Base-by-base conservation (phyloP, 2,888 invertebrate species). In the Athetis lepigone region DNA sequence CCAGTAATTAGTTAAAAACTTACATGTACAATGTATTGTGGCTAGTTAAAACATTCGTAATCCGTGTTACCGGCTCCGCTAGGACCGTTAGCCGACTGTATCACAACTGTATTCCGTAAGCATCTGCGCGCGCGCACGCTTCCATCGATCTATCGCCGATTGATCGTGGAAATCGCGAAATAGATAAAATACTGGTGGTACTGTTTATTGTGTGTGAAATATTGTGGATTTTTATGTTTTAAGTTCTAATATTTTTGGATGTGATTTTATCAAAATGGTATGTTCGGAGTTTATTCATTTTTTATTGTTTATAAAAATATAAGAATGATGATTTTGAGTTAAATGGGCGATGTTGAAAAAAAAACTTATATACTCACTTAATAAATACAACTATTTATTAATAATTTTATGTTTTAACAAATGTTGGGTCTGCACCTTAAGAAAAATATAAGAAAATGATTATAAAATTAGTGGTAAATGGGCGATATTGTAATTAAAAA, bases 121-220 rank as follows among this genome's bases (percentile, higher is more conserved):
- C 42, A 71, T 50, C 45, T 9, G 56, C 56, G 60, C 18, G 19
- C 13, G 67, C 72, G 73, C 70, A 60, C 72, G 67, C 66, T 60
- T 23, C 39, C 9, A 47, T 36, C 19, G 54, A 65, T 60, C 27
- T 40, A 51, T 51, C 29, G 36, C 16, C 36, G 0, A 52, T 33
- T 4, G 37, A 54, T 47, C 19, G n/a, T 19, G 6, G 13, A 33
- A 51, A 65, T 36, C 3, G 16, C 18, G 13, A 37, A 21, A 11
- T 43, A 33, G 13, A 33, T 33, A 33, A 33, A n/a, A 33, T 13
- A 33, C 11, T 23, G n/a, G n/a, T n/a, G n/a, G n/a, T n/a, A n/a
- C n/a, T n/a, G n/a, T n/a, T n/a, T n/a, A 4, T 29, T 18, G 66
- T 51, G 25, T 0, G 54, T 66, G 66, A 39, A 66, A 52, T 36